Conservation (phyloP, 2,797 vertebrate genomes). For the Brotogeris chrysoptera region DNA sequence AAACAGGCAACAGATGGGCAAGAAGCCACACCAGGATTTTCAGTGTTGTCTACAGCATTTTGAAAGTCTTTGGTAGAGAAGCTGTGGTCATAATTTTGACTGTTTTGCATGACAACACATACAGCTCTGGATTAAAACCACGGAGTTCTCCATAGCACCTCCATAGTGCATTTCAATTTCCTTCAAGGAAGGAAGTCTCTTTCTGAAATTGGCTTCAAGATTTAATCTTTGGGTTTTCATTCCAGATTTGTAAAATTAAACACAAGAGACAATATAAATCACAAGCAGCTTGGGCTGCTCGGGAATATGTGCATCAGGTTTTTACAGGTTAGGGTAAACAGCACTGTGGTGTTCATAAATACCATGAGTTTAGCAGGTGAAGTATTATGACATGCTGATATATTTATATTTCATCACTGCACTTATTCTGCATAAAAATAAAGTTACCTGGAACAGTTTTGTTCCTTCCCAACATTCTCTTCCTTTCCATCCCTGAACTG, state of each 20-base stretch:
- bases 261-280: background rate
- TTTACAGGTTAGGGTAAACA: background rate
- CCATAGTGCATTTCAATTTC: background rate
- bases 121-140: background rate
- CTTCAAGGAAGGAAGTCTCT: background rate
- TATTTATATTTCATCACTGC: background rate
- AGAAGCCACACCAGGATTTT: background rate
- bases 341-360: background rate
- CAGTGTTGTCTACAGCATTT: background rate
- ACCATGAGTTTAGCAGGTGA: background rate
- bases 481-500: background rate
- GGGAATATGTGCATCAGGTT: background rate
- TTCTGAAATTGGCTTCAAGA: background rate
- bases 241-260: background rate
- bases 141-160: background rate
- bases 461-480: background rate
- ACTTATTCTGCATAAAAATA: background rate
- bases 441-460: background rate
- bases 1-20: fast-evolving
- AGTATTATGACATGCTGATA: background rate
- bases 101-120: background rate
- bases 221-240: background rate
- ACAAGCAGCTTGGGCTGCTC: background rate
- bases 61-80: background rate
- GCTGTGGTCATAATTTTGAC: background rate